Conservation (phyloP, 2,888 invertebrate species). For the Athrips mouffetella region DNA sequence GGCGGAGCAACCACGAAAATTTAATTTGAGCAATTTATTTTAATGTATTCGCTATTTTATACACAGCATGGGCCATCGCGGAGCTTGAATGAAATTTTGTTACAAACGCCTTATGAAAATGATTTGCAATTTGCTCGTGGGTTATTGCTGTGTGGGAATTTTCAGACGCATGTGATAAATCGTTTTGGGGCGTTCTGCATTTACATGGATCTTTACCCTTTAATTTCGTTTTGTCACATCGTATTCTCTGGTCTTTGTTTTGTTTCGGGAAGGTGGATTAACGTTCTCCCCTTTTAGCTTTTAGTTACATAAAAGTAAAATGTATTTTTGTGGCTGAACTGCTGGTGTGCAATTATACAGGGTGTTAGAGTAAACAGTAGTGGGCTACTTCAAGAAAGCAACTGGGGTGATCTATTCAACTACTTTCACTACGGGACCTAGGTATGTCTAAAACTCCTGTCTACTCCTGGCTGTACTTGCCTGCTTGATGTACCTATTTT, state of each 20-base stretch:
- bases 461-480: too few relatives aligned
- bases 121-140: constrained; percentile 11
- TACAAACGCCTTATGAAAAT: constrained; percentile 14
- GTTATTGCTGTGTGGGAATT: constrained; percentile 16
- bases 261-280: neutral
- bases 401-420: too few relatives aligned
- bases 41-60: constrained; percentile 41
- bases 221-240: constrained; percentile 1
- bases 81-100: constrained; percentile 26
- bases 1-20: constrained; percentile 32
- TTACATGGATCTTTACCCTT: constrained; percentile 7
- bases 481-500: too few relatives aligned
- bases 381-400: too few relatives aligned
- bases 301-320: too few relatives aligned
- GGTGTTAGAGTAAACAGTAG: too few relatives aligned
- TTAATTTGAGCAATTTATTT: constrained; percentile 40
- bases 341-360: too few relatives aligned
- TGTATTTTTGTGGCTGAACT: too few relatives aligned
- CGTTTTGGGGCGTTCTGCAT: constrained; percentile 12
- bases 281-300: too few relatives aligned
- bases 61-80: constrained; percentile 25
- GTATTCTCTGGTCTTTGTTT: neutral
- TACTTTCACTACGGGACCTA: too few relatives aligned
- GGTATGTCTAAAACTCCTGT: too few relatives aligned
- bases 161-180: constrained; percentile 18